Percentiles rank a stretch among this genome's conserved stretches.
These are phyloP conservation scores for Abramis brama DNA, from an alignment of 2,113 vertebrate species.

Conservation along the genomic window DNA sequence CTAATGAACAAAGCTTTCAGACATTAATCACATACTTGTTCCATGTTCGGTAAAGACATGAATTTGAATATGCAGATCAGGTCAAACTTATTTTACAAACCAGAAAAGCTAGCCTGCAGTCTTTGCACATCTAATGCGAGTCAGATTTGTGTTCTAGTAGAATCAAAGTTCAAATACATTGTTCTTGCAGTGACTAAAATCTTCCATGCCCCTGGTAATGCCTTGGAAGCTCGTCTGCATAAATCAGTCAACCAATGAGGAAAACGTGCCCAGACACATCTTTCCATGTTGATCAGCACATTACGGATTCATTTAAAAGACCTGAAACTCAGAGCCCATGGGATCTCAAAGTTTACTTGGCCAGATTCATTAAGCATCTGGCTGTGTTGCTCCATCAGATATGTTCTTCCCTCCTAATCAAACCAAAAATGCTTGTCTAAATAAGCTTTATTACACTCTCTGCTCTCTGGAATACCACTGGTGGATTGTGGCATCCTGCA, in stretches of 20 bases:
- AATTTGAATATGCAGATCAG: not conserved
- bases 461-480: no score
- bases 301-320: not conserved
- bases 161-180: not conserved
- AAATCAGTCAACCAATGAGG: not conserved
- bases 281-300: constrained; percentile 30
- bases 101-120: not conserved
- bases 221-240: not conserved
- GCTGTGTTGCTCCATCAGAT: not conserved
- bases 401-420: not conserved
- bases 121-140: not conserved
- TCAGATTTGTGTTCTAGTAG: not conserved
- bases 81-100: not conserved
- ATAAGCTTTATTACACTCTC: not conserved
- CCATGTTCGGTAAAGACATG: not conserved
- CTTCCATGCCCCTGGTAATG: not conserved
- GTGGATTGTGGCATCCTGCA: no score
- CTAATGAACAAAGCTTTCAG: no score
- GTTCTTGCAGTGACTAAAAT: not conserved
- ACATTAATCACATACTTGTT: not conserved
- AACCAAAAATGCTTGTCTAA: not conserved
- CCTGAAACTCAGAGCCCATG: not conserved
- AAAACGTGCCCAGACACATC: constrained; percentile 9
- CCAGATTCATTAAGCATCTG: not conserved
- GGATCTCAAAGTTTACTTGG: not conserved